Evolutionary conservation across 1,140 invertebrate species (phyloP).

Genomic region (Drosophila malerkotliana): DNA sequence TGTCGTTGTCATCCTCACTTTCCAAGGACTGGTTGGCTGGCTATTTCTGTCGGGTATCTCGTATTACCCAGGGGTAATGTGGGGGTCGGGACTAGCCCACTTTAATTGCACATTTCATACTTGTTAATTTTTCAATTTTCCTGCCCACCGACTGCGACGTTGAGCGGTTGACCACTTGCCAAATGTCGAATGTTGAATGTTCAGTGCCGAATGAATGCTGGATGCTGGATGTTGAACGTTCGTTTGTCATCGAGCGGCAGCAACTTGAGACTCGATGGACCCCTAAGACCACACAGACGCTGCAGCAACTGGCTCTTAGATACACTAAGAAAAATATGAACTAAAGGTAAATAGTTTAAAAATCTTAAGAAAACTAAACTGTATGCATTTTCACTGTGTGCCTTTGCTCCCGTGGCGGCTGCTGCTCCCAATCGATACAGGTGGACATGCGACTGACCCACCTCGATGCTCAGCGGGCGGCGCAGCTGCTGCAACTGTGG

Average conservation of each 20-base stretch:
- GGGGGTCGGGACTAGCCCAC: conserved; percentile 45
- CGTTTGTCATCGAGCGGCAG: conserved; percentile 49
- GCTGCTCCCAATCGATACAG: conserved; percentile 66
- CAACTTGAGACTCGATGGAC: conserved; percentile 29
- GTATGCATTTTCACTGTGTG: background rate
- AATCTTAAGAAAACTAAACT: no score
- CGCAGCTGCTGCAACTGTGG: conserved; percentile 57
- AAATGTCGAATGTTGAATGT: conserved; percentile 67
- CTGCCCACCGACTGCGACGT: conserved; percentile 62
- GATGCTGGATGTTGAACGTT: conserved; percentile 42
- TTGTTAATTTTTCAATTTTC: conserved; percentile 83
- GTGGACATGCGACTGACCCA: conserved; percentile 79
- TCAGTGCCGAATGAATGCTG: conserved; percentile 16
- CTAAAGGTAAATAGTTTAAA: background rate
- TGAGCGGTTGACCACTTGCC: conserved; percentile 64
- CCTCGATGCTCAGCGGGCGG: conserved; percentile 68
- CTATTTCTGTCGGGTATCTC: conserved; percentile 13
- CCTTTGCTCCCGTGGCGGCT: conserved; percentile 35
- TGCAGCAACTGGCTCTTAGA: conserved; percentile 18
- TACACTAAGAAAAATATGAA: conserved; percentile 12
- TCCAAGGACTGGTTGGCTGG: conserved; percentile 13
- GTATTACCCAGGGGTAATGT: conserved; percentile 56
- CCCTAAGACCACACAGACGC: conserved; percentile 51
- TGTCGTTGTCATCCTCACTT: conserved; percentile 64
- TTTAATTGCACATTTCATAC: conserved; percentile 82